phyloP scores from a whole-genome alignment of 1,140 invertebrate species.

The Rhysida immarginata region DNA sequence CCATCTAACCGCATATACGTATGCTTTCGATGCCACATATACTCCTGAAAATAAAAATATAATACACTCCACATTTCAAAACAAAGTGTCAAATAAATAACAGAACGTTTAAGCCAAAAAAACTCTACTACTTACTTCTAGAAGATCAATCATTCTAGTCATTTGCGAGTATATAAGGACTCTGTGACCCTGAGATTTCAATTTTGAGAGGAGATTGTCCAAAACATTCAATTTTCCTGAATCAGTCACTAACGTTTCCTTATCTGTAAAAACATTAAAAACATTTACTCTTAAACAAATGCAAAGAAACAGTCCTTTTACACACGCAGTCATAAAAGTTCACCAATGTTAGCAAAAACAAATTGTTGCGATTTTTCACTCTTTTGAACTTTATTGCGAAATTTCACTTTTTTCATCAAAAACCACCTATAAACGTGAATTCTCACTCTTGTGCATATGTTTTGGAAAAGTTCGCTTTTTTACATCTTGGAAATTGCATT shows the following conservation, averaged over 20 bases:
- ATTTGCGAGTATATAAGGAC: constrained; percentile 95
- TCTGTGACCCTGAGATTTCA: constrained; percentile 75
- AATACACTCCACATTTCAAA: neutral
- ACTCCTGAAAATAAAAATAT: constrained; percentile 46
- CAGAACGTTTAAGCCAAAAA: too few relatives aligned
- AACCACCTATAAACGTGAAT: too few relatives aligned
- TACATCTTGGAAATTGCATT: too few relatives aligned
- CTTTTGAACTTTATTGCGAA: too few relatives aligned
- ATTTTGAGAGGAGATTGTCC: constrained; percentile 59
- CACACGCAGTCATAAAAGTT: too few relatives aligned
- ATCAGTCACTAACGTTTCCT: constrained; percentile 76
- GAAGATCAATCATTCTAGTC: constrained; percentile 89
- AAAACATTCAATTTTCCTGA: constrained; percentile 85
- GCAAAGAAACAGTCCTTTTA: too few relatives aligned
- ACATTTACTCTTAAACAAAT: neutral
- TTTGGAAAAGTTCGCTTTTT: too few relatives aligned
- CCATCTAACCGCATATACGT: constrained; percentile 84
- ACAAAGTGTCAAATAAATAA: neutral
- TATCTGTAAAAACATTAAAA: constrained; percentile 44
- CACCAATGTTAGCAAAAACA: too few relatives aligned
- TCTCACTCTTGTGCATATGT: too few relatives aligned
- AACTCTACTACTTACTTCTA: constrained; percentile 49
- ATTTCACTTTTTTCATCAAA: too few relatives aligned
- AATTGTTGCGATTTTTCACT: too few relatives aligned
- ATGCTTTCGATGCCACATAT: constrained; percentile 82